Conservation (phyloP, 1,140 invertebrate species). For the Nasonia giraulti region DNA sequence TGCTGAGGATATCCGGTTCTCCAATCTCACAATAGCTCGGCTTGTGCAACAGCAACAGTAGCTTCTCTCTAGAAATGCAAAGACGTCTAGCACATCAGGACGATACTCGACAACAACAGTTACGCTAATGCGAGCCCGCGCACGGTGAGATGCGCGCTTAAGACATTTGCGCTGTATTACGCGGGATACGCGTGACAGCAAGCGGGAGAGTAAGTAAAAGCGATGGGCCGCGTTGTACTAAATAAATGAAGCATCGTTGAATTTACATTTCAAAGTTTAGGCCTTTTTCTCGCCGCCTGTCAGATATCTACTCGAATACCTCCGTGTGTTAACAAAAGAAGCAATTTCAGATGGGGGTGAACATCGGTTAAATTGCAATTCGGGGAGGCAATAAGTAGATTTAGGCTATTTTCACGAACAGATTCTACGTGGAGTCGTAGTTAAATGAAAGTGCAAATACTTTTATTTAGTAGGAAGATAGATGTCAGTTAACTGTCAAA, state of each 20-base stretch:
- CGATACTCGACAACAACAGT: not conserved
- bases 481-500: no score
- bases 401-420: not conserved
- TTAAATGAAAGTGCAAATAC: no score
- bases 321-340: slow-evolving; percentile 10
- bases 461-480: no score
- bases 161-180: not conserved
- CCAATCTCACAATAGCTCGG: not conserved
- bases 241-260: slow-evolving; percentile 33
- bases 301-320: not conserved
- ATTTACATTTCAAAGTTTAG: slow-evolving; percentile 37
- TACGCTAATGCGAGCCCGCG: not conserved
- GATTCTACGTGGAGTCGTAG: not conserved
- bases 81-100: not conserved
- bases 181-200: not conserved
- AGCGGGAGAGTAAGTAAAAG: not conserved
- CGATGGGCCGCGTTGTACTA: not conserved
- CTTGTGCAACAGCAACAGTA: not conserved
- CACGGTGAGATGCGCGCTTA: not conserved
- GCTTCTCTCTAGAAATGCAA: not conserved
- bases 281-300: no score
- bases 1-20: not conserved
- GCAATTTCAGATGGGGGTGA: not conserved
- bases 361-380: not conserved
- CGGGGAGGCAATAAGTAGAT: not conserved